Evolutionary conservation across 2,888 invertebrate species (phyloP).

Genomic region (Leucania comma): DNA sequence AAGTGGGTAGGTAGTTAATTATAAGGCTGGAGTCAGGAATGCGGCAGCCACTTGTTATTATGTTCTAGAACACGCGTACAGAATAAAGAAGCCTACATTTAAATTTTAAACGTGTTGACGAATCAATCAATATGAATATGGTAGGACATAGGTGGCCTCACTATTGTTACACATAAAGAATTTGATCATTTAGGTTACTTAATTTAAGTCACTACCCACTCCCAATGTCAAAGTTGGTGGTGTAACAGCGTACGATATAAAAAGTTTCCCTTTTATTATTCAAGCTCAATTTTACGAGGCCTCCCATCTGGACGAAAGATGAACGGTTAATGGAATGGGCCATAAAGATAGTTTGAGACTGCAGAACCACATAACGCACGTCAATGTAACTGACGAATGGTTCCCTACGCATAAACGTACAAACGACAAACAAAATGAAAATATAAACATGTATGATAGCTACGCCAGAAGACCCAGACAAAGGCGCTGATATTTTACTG

Average conservation of each 20-base stretch:
- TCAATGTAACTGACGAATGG: slow-evolving; percentile 41
- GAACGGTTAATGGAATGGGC: slow-evolving; percentile 66
- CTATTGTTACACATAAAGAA: slow-evolving; percentile 68
- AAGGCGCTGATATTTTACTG: slow-evolving; percentile 24
- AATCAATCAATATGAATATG: slow-evolving; percentile 80
- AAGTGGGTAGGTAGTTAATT: slow-evolving; percentile 60
- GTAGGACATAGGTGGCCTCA: slow-evolving; percentile 65
- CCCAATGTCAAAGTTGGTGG: slow-evolving; percentile 39
- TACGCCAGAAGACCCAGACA: slow-evolving; percentile 9
- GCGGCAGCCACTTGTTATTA: slow-evolving; percentile 86
- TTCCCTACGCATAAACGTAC: slow-evolving; percentile 21
- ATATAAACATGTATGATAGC: slow-evolving; percentile 19
- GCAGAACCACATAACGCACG: slow-evolving; percentile 67
- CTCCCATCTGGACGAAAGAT: slow-evolving; percentile 63
- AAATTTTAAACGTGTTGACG: slow-evolving; percentile 82
- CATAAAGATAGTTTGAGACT: slow-evolving; percentile 72
- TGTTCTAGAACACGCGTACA: slow-evolving; percentile 77
- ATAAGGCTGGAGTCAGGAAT: slow-evolving; percentile 79
- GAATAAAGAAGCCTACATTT: slow-evolving; percentile 84
- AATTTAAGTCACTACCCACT: slow-evolving; percentile 60
- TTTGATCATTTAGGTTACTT: slow-evolving; percentile 64
- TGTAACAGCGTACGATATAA: slow-evolving; percentile 3
- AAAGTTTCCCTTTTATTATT: slow-evolving; percentile 41
- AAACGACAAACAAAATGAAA: slow-evolving; percentile 31
- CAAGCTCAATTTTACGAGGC: slow-evolving; percentile 63